Base-by-base conservation (phyloP, 92 coral and sea anemone species). In the Nematostella vectensis region DNA sequence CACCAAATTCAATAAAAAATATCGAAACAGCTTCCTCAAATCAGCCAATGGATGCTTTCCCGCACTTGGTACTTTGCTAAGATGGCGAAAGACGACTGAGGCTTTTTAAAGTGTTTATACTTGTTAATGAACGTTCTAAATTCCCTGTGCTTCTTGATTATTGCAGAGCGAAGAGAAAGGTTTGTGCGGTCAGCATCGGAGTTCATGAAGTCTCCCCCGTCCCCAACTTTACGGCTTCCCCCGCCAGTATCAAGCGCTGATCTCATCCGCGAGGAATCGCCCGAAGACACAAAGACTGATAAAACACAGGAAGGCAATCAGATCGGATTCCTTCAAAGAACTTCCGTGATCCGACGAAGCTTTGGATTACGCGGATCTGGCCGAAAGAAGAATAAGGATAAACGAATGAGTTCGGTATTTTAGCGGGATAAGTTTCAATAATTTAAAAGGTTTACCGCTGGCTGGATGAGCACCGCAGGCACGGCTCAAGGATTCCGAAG, bases 171-270 rank as follows among this genome's bases (percentile, higher is more conserved):
- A 65, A 70, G 83, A 71, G 95, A 80, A 6, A 85, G 63, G 61
- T 76, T 60, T 17, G 49, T 63, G 9, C 61, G 65, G 15, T 69
- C 73, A n/a, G 54, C 76, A 4, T 68, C 67, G 33, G 82, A 80
- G 33, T 53, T 45, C 31, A 50, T 75, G 24, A 79, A 76, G 44
- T 63, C 83, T 3, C 80, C 95, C 1, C 65, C 79, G 2, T 85
- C 95, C 2, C 95, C 95, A 9, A 66, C 70, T 2, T 63, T 85
- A 29, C 65, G 77, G 31, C 67, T 85, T 2, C 95, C 95, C 21
- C 88, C 83, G 25, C 83, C 95, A 1, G 95, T 85, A 38, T 85
- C 95, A 29, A 85, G 95, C 59, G 95, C 87, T 1, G 95, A 85
- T 56, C 67, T 80, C 18, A 65, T 65, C 55, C 70, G 60, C 40